phyloP scores from a whole-genome alignment of 2,888 invertebrate species.

The Archaeoteleia sp. region DNA sequence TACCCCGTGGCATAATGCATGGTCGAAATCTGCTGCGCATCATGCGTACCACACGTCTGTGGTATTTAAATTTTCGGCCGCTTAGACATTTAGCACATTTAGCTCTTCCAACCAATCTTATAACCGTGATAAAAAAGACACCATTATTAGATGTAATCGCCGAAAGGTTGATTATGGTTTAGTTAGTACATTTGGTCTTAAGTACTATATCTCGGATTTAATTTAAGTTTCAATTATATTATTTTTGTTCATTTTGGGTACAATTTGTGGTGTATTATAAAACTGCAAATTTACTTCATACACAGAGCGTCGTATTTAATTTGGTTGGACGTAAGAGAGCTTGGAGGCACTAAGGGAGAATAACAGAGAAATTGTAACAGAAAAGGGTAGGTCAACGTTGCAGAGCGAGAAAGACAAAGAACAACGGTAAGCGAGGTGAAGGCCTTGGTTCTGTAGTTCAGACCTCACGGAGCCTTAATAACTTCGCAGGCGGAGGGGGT shows the following conservation, averaged over 20 bases:
- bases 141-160: no score
- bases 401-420: constrained; percentile 9
- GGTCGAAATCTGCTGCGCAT: no score
- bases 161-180: no score
- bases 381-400: constrained; percentile 21
- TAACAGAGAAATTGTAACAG: constrained; percentile 41
- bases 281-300: constrained; percentile 31
- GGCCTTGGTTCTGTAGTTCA: constrained; percentile 56
- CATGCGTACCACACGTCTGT: no score
- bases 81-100: no score
- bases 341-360: constrained; percentile 34
- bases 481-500: constrained; percentile 58
- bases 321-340: constrained; percentile 59
- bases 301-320: constrained; percentile 60
- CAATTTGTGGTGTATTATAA: constrained; percentile 9
- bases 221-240: no score
- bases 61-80: no score
- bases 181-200: no score
- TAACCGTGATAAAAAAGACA: no score
- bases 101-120: no score
- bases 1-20: no score
- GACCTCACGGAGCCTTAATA: constrained; percentile 67
- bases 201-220: constrained; percentile 25
- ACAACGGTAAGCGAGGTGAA: constrained; percentile 29
- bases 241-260: no score